A percentile compares a stretch with the other conserved stretches of the same genome.
phyloP scores from a whole-genome alignment of 2,797 vertebrate species.

The Periophthalmus magnuspinnatus region DNA sequence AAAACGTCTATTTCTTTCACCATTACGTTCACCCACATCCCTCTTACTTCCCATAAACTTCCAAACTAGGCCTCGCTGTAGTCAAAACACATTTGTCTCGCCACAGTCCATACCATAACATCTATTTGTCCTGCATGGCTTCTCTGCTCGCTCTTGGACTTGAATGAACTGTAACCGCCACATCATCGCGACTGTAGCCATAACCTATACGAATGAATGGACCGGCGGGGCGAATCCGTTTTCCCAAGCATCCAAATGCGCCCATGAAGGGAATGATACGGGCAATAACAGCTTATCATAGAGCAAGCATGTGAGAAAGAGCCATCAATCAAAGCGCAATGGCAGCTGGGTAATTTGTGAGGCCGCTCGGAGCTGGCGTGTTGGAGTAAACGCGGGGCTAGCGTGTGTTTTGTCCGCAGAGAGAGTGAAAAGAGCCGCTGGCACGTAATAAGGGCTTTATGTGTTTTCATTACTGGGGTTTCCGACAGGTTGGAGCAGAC shows the following conservation, averaged over 20 bases:
- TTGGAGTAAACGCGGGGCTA: slow-evolving; percentile 21
- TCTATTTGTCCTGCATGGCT: slow-evolving; percentile 1
- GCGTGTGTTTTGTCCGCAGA: slow-evolving; percentile 20
- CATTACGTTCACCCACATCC: not conserved
- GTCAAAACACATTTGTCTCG: slow-evolving; percentile 6
- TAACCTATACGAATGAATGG: slow-evolving; percentile 21
- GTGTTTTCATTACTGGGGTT: slow-evolving; percentile 74
- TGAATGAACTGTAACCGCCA: slow-evolving; percentile 21
- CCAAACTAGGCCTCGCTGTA: not conserved
- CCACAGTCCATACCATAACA: not conserved
- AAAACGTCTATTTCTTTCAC: not conserved
- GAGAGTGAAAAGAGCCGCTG: slow-evolving; percentile 31
- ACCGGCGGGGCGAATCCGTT: slow-evolving; percentile 41
- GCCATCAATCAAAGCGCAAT: slow-evolving; percentile 60
- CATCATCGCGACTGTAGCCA: slow-evolving; percentile 18
- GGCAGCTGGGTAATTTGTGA: slow-evolving; percentile 65
- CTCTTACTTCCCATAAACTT: not conserved
- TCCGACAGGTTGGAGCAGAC: slow-evolving; percentile 61
- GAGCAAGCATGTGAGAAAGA: slow-evolving; percentile 48
- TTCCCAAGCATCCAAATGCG: slow-evolving; percentile 40
- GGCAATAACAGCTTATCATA: slow-evolving; percentile 63
- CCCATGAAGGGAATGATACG: slow-evolving; percentile 45
- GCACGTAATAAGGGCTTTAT: slow-evolving; percentile 70
- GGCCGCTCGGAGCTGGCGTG: slow-evolving; percentile 41
- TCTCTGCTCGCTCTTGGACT: slow-evolving; percentile 5